Evolutionary conservation across 1,140 invertebrate genomes (phyloP).

Genomic region (Eriocheir sinensis): DNA sequence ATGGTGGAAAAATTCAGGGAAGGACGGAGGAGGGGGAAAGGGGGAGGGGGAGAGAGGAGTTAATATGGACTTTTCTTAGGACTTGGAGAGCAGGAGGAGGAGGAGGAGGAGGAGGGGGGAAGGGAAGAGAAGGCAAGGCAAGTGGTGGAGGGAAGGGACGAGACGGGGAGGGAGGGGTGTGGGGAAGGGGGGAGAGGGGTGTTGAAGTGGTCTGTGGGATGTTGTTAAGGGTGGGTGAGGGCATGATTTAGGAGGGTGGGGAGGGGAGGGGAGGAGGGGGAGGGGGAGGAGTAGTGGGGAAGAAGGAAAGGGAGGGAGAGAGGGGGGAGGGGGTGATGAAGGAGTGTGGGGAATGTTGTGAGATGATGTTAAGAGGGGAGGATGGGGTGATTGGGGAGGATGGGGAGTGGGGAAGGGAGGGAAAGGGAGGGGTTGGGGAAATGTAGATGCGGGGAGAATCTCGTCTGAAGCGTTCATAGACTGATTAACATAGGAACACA

Average conservation of each 20-base stretch:
- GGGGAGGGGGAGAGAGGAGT: background rate
- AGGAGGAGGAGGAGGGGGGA: background rate
- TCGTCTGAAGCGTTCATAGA: too few species aligned
- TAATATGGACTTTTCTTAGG: background rate
- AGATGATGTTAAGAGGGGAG: too few species aligned
- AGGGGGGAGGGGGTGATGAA: background rate
- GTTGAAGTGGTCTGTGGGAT: background rate
- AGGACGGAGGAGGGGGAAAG: background rate
- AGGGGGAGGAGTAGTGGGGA: background rate
- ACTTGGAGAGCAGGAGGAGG: background rate
- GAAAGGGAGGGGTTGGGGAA: background rate
- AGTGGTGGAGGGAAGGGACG: background rate
- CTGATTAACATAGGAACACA: too few species aligned
- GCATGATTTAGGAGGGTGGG: too few species aligned
- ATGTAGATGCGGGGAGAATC: too few species aligned
- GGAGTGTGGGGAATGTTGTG: too few species aligned
- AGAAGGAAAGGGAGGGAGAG: background rate
- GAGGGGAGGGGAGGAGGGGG: background rate
- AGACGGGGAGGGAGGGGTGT: background rate
- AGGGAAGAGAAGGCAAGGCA: too few species aligned
- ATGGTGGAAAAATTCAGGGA: background rate
- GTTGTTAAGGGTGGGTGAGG: background rate
- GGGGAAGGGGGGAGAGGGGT: background rate
- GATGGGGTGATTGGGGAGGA: too few species aligned
- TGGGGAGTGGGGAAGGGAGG: background rate